Base-by-base conservation (phyloP, 2,888 invertebrate species). In the Crossocerus cetratus region DNA sequence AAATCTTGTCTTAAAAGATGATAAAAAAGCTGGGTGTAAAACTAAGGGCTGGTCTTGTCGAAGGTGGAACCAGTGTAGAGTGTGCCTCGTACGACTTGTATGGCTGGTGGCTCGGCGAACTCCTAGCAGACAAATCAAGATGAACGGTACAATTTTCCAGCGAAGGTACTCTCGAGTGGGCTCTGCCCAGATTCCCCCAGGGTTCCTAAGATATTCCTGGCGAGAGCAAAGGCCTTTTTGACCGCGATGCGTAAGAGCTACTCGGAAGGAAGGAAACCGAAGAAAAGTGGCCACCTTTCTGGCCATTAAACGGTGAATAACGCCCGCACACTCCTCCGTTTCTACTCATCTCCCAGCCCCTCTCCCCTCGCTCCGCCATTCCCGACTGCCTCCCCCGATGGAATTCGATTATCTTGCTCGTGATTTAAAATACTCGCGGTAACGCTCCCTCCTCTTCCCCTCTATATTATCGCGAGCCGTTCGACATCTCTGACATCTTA, bases 381-480 rank as follows among this genome's bases (percentile, higher is more conserved):
- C 32, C 1, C 5, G 32, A 11, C 32, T 8, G 32, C 0, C 8
- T 32, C 11, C 11, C 32, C 56, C 53, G 61, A 69, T 63, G 68
- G 70, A 67, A 71, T 75, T 74, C 78, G 78, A 81, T 81, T 80
- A 80, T 73, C 78, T 70, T 22, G 56, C 61, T 49, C 68, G 73
- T 74, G 74, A 81, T 81, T 80, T 75, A 74, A 78, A 80, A 80
- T 80, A 76, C 72, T 69, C 44, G 57, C 72, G 75, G 73, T 77
- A 75, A 65, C 67, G 43, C 53, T 14, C 32, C 32, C 22, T 55
- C 65, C 62, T 65, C 70, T n/a, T 22, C 22, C 56, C 65, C 53
- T 62, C 53, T 67, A 22, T n/a, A 23, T 42, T 4, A 18, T 45
- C 18, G n/a, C 18, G 53, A 20, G 56, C 3, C 45, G 18, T 14